Conservation (phyloP, 2,113 vertebrate genomes). For the Myotis lucifugus region DNA sequence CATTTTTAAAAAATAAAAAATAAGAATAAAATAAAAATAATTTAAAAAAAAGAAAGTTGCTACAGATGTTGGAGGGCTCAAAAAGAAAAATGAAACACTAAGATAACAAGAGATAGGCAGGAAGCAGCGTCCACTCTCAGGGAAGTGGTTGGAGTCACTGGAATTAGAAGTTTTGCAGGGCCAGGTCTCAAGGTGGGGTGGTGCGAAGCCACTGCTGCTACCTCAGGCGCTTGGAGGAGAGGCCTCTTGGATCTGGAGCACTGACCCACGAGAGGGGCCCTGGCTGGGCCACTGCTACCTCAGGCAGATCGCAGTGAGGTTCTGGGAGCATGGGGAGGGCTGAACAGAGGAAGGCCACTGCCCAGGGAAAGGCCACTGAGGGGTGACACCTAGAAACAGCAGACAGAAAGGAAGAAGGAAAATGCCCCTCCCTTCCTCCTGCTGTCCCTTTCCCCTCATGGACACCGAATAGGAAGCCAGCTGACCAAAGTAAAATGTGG, state of each 20-base stretch:
- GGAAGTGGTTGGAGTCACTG: background rate
- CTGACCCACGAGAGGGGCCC: background rate
- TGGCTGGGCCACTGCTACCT: background rate
- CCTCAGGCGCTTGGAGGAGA: background rate
- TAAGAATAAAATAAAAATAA: no score
- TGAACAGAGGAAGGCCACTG: background rate
- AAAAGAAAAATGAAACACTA: background rate
- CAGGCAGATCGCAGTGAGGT: background rate
- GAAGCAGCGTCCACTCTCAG: background rate
- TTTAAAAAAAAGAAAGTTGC: no score
- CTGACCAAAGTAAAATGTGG: background rate
- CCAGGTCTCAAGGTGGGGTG: background rate
- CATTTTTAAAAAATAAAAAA: no score
- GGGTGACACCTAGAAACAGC: background rate
- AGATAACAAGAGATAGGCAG: background rate
- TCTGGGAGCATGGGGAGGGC: background rate
- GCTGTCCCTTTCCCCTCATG: background rate
- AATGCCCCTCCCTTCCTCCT: background rate
- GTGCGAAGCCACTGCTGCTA: background rate
- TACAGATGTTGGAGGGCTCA: background rate
- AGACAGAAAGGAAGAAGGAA: background rate
- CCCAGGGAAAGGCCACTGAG: no score
- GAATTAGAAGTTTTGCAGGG: background rate
- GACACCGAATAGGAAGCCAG: background rate
- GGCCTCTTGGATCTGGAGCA: background rate